phyloP scores from a whole-genome alignment of 1,140 invertebrate genomes.

The Saxidomus purpurata region DNA sequence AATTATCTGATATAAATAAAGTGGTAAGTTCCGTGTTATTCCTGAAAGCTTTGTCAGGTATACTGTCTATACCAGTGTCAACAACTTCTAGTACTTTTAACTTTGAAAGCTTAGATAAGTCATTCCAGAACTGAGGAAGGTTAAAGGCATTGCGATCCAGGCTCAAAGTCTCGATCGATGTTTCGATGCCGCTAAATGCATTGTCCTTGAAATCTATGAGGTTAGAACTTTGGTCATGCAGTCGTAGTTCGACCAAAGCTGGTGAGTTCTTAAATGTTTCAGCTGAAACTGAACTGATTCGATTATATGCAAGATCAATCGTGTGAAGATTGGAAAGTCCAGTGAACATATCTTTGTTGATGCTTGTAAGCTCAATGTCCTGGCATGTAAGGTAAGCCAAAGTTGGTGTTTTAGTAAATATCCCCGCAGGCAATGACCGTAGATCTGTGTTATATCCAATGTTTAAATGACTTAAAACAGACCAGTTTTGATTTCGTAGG shows the following conservation, averaged over 20 bases:
- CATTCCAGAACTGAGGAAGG: conserved; percentile 65
- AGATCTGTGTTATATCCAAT: conserved; percentile 94
- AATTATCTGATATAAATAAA: conserved; percentile 71
- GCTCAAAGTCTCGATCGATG: conserved; percentile 57
- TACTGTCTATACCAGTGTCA: conserved; percentile 61
- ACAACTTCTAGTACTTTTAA: conserved; percentile 64
- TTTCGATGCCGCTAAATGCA: conserved; percentile 63
- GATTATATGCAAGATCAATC: conserved; percentile 74
- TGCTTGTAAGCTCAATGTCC: conserved; percentile 94
- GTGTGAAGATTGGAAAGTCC: conserved; percentile 67
- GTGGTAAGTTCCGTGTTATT: conserved; percentile 58
- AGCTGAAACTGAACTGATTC: conserved; percentile 64
- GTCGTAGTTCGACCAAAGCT: conserved; percentile 66
- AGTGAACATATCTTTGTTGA: conserved; percentile 91
- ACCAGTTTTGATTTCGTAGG: conserved; percentile 85
- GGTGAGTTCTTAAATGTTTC: conserved; percentile 69
- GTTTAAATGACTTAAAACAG: conserved; percentile 90
- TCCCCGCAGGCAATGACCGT: conserved; percentile 92
- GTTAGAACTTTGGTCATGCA: conserved; percentile 55
- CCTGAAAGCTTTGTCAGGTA: conserved; percentile 73
- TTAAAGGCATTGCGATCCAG: conserved; percentile 61
- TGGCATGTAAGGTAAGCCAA: conserved; percentile 95
- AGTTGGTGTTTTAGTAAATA: conserved; percentile 93
- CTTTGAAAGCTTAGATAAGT: conserved; percentile 64
- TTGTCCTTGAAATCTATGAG: background rate